phyloP scores from a whole-genome alignment of 2,797 vertebrate genomes.

The Zalophus californianus region DNA sequence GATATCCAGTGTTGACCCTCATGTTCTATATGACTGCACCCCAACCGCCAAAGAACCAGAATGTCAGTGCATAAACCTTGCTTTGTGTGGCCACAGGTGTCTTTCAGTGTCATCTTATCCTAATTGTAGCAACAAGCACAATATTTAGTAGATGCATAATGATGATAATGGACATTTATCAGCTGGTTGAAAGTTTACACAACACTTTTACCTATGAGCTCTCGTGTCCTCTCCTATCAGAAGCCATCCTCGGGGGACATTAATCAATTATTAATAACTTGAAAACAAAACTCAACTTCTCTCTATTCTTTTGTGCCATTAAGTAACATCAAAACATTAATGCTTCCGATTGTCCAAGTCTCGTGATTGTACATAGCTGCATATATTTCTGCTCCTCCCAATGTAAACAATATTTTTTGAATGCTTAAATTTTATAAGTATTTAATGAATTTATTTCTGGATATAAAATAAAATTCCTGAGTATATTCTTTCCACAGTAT shows the following conservation, averaged over 20 bases:
- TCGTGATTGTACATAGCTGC: neutral
- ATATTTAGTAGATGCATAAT: neutral
- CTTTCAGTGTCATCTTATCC: neutral
- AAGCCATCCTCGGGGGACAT: neutral
- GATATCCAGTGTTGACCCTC: neutral
- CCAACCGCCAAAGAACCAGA: neutral
- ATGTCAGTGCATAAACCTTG: neutral
- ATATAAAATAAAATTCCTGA: neutral
- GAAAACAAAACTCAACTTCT: neutral
- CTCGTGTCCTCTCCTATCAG: neutral
- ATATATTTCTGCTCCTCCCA: neutral
- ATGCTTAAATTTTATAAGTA: neutral
- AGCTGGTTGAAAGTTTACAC: neutral
- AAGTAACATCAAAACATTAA: neutral
- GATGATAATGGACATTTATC: neutral
- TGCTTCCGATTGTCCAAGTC: neutral
- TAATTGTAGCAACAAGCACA: neutral
- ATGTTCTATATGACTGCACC: neutral
- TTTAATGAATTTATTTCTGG: neutral
- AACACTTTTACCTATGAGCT: neutral
- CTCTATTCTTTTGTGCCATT: neutral
- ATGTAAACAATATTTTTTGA: neutral
- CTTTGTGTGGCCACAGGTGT: neutral
- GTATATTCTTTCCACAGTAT: neutral
- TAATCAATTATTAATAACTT: slow-evolving; percentile 16